Evolutionary conservation across 2,888 invertebrate species (phyloP).

Genomic region (Torymus auratus): DNA sequence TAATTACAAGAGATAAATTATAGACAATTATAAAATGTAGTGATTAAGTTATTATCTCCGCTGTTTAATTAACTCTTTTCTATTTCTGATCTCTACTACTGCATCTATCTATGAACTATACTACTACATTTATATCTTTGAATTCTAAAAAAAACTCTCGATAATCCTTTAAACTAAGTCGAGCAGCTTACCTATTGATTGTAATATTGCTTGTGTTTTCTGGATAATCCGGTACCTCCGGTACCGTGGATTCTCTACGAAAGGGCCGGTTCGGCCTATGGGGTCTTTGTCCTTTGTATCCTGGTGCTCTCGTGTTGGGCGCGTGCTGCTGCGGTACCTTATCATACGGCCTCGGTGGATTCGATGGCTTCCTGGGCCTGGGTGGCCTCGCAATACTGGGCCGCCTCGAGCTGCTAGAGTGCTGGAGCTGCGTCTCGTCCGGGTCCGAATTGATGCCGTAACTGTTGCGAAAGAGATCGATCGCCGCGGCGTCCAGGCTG

Average conservation of each 20-base stretch:
- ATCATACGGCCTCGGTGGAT: conserved; percentile 69
- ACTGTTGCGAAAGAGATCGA: conserved; percentile 51
- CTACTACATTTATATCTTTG: no score
- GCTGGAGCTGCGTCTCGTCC: conserved; percentile 55
- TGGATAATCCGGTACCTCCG: conserved; percentile 61
- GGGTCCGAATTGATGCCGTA: conserved; percentile 58
- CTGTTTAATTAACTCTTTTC: no score
- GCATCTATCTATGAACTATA: no score
- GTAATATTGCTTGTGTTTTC: conserved; percentile 62
- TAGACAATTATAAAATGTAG: neutral
- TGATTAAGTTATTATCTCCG: no score
- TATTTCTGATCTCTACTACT: no score
- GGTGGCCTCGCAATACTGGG: conserved; percentile 66
- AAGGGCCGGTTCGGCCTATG: conserved; percentile 69
- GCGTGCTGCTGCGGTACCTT: conserved; percentile 74
- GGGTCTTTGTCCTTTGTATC: conserved; percentile 68
- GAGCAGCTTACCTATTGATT: conserved; percentile 64
- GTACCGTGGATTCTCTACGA: conserved; percentile 69
- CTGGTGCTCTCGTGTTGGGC: conserved; percentile 74
- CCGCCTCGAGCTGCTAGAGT: conserved; percentile 53
- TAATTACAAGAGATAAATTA: neutral
- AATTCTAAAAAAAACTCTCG: no score
- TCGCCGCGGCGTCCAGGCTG: conserved; percentile 47
- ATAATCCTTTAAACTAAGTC: no score
- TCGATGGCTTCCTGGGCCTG: conserved; percentile 70